phyloP scores from a whole-genome alignment of 1,140 invertebrate species.

The Diabrotica undecimpunctata region DNA sequence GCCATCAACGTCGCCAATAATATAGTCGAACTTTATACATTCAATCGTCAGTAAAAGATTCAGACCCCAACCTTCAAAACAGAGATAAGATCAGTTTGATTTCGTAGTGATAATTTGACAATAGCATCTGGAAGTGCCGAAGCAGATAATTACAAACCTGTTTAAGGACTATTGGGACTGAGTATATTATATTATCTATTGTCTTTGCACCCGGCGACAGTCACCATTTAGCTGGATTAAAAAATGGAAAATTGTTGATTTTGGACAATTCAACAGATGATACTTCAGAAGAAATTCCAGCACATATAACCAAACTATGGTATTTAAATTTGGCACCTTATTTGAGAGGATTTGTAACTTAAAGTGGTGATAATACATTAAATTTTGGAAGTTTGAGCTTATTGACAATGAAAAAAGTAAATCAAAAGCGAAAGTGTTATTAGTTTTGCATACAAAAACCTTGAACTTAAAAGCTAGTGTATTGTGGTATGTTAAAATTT shows the following conservation, averaged over 20 bases:
- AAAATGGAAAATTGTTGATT: constrained; percentile 81
- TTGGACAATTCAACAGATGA: constrained; percentile 80
- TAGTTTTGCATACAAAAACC: constrained; percentile 74
- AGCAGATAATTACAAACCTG: constrained; percentile 81
- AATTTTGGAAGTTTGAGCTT: constrained; percentile 93
- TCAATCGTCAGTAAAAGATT: constrained; percentile 50
- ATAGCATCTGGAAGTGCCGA: constrained; percentile 82
- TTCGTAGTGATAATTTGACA: constrained; percentile 87
- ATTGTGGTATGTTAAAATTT: constrained; percentile 76
- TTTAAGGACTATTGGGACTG: constrained; percentile 74
- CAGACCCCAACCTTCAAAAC: constrained; percentile 61
- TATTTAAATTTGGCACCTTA: constrained; percentile 72
- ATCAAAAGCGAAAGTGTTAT: constrained; percentile 66
- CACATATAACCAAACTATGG: constrained; percentile 80
- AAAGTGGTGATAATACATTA: constrained; percentile 87
- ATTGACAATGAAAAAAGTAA: constrained; percentile 61
- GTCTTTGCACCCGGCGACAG: constrained; percentile 89
- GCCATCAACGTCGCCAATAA: constrained; percentile 66
- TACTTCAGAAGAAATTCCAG: constrained; percentile 72
- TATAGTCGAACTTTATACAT: constrained; percentile 62
- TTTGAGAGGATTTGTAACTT: constrained; percentile 76
- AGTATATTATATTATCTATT: constrained; percentile 52
- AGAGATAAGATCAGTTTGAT: constrained; percentile 80
- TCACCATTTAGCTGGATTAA: constrained; percentile 84
- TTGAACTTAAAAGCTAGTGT: constrained; percentile 85